These are phyloP conservation scores for Diorhabda carinulata DNA, from an alignment of 1,140 invertebrate genomes.

Conservation along the genomic window DNA sequence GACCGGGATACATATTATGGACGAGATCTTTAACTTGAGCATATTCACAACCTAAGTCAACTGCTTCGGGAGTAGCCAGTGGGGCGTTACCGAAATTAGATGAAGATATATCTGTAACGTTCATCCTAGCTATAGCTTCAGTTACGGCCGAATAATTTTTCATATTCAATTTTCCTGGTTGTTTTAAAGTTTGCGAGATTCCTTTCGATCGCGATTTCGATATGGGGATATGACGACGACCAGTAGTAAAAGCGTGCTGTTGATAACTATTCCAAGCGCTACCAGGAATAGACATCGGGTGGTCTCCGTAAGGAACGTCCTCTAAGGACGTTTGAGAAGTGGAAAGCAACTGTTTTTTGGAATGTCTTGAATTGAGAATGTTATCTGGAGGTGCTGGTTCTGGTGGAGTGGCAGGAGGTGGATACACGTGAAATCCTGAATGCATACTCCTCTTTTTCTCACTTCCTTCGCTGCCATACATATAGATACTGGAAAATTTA, in stretches of 20 bases:
- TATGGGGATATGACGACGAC: constrained; percentile 62
- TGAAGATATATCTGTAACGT: constrained; percentile 58
- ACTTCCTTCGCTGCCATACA: constrained; percentile 46
- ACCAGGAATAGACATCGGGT: constrained; percentile 47
- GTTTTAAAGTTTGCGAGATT: constrained; percentile 78
- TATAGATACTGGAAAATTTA: constrained; percentile 53
- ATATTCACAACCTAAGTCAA: constrained; percentile 68
- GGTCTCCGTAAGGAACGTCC: constrained; percentile 55
- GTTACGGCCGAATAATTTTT: constrained; percentile 85
- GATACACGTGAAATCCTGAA: constrained; percentile 75
- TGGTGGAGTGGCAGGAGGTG: constrained; percentile 73
- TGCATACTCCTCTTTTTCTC: constrained; percentile 42
- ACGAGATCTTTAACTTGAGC: constrained; percentile 64
- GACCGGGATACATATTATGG: constrained; percentile 56
- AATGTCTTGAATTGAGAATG: constrained; percentile 35
- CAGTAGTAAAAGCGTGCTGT: constrained; percentile 79
- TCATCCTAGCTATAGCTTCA: constrained; percentile 78
- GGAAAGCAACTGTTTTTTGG: constrained; percentile 42
- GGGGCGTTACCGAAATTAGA: constrained; percentile 66
- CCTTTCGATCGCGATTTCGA: constrained; percentile 66
- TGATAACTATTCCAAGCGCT: constrained; percentile 61
- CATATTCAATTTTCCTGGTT: constrained; percentile 85
- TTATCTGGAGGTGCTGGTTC: constrained; percentile 78
- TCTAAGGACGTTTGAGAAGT: constrained; percentile 61
- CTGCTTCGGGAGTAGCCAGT: constrained; percentile 74